Evolutionary conservation across 2,888 invertebrate genomes (phyloP).

Genomic region (Gerosis bhagava): DNA sequence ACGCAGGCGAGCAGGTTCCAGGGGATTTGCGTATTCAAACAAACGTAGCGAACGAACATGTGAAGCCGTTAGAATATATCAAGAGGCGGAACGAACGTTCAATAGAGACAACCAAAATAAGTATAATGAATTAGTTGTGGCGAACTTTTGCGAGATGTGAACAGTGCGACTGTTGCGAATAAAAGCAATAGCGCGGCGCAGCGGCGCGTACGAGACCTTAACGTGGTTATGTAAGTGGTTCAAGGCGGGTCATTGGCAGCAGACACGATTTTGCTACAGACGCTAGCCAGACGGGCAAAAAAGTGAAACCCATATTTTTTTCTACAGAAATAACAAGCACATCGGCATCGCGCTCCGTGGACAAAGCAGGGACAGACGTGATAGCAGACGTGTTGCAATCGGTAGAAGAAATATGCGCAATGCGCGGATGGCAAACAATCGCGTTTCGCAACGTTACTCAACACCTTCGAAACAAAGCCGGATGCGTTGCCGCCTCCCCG

Average conservation of each 20-base stretch:
- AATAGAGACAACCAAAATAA: constrained; percentile 11
- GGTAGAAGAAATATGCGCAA: constrained; percentile 22
- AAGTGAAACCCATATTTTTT: constrained; percentile 75
- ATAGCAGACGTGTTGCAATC: constrained; percentile 32
- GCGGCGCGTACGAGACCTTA: constrained; percentile 39
- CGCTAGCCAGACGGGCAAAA: constrained; percentile 75
- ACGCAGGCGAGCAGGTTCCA: background rate
- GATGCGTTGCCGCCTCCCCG: constrained; percentile 12
- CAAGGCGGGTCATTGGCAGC: constrained; percentile 75
- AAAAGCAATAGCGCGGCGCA: constrained; percentile 39
- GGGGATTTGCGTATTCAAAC: background rate
- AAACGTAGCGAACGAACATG: no score
- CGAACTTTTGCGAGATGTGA: constrained; percentile 3
- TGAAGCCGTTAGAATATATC: no score
- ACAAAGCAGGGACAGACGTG: constrained; percentile 29
- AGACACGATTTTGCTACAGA: constrained; percentile 63
- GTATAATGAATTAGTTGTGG: constrained; percentile 22
- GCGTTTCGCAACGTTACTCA: constrained; percentile 14
- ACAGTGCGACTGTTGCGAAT: constrained; percentile 19
- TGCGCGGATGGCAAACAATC: constrained; percentile 17
- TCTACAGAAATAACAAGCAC: constrained; percentile 44
- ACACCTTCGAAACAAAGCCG: constrained; percentile 9
- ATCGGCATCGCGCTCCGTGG: constrained; percentile 33
- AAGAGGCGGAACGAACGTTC: background rate
- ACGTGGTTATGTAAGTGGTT: constrained; percentile 67